Percentiles rank a stretch among this genome's conserved stretches.
phyloP scores from a whole-genome alignment of 2,888 invertebrate genomes.

The Trissolcus brochymenae region DNA sequence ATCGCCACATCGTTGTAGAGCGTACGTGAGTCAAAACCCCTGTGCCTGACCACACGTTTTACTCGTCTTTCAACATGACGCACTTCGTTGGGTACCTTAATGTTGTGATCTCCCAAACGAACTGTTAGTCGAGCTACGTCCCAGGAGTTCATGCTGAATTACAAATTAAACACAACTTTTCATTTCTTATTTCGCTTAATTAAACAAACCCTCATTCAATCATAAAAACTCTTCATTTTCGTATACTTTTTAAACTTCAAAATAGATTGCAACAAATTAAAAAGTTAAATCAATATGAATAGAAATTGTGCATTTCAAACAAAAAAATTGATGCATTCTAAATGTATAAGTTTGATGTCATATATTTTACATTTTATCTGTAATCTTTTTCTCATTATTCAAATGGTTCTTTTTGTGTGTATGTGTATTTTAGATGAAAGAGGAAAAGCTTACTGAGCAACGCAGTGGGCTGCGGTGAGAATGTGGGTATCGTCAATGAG shows the following conservation, averaged over 20 bases:
- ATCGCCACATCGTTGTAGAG: conserved; percentile 92
- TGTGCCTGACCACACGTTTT: conserved; percentile 89
- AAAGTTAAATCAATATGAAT: no score
- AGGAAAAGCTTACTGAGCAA: conserved; percentile 84
- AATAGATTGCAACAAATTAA: no score
- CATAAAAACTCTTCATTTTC: not conserved
- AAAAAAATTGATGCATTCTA: no score
- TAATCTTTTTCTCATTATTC: no score
- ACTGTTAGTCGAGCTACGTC: conserved; percentile 90
- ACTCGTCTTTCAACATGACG: conserved; percentile 87
- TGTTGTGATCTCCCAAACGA: conserved; percentile 89
- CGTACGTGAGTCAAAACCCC: conserved; percentile 89
- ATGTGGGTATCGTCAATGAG: conserved; percentile 88
- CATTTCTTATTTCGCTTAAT: not conserved
- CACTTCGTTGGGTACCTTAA: conserved; percentile 85
- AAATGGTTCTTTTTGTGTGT: not conserved
- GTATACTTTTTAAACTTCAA: no score
- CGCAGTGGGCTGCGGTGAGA: conserved; percentile 91
- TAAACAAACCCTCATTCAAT: not conserved
- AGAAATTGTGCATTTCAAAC: no score
- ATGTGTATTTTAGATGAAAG: not conserved
- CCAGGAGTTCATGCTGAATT: conserved; percentile 89
- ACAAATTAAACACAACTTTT: no score
- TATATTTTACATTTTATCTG: no score
- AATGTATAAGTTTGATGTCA: no score